Evolutionary conservation across 2,797 vertebrate genomes (phyloP).

Genomic region (Eulemur albifrons): DNA sequence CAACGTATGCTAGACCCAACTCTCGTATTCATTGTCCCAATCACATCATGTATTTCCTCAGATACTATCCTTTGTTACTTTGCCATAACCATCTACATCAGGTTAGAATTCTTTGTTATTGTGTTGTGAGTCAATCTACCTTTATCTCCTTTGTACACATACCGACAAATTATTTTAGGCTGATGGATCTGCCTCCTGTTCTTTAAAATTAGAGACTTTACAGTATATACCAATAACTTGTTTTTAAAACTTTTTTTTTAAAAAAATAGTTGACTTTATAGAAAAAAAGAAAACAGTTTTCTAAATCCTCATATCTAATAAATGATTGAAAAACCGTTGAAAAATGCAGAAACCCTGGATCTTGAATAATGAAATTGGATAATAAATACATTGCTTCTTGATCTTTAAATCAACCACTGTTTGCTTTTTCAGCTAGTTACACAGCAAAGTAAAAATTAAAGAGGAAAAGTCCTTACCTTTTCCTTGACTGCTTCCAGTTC

Average conservation of each 20-base stretch:
- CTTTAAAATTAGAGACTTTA: conserved; percentile 33
- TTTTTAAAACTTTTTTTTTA: background rate
- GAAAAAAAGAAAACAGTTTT: conserved; percentile 1
- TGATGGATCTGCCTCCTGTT: background rate
- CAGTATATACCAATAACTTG: background rate
- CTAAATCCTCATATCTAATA: conserved; percentile 13
- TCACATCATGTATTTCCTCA: background rate
- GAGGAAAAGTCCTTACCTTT: conserved; percentile 88
- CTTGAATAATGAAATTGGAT: conserved; percentile 31
- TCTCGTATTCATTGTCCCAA: background rate
- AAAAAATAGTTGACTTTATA: conserved; percentile 14
- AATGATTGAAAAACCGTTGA: conserved; percentile 12
- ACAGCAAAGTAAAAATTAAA: conserved; percentile 59
- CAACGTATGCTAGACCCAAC: background rate
- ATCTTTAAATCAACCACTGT: conserved; percentile 54
- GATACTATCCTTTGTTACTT: background rate
- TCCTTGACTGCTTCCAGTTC: conserved; percentile 94
- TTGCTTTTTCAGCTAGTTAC: conserved; percentile 52
- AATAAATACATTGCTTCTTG: conserved; percentile 17
- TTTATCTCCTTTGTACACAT: background rate
- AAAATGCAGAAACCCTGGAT: background rate
- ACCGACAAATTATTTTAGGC: conserved; percentile 37
- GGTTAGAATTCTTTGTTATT: background rate
- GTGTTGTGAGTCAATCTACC: background rate
- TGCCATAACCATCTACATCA: background rate